A percentile compares a stretch with the other conserved stretches of the same genome.
Evolutionary conservation across 2,113 vertebrate species (phyloP).

Genomic region (Atherinomorus stipes): DNA sequence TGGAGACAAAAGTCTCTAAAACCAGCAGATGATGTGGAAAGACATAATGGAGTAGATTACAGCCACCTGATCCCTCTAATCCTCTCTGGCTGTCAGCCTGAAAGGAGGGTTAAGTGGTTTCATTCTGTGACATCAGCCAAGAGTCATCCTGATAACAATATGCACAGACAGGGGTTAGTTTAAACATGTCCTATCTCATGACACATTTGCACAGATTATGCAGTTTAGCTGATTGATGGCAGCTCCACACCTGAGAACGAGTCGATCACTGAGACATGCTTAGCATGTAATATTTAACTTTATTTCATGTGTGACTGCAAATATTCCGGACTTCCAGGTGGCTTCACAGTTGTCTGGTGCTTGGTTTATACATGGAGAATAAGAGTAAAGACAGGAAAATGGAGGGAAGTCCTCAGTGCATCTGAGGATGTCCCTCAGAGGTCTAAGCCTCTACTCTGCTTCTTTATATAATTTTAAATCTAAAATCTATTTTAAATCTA

Average conservation of each 20-base stretch:
- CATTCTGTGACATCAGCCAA: slow-evolving; percentile 66
- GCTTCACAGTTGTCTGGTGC: too few relatives aligned
- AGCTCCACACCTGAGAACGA: too few relatives aligned
- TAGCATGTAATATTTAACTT: too few relatives aligned
- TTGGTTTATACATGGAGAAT: too few relatives aligned
- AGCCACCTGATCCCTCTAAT: slow-evolving; percentile 73
- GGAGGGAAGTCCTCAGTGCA: too few relatives aligned
- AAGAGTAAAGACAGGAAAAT: too few relatives aligned
- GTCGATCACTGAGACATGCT: not conserved
- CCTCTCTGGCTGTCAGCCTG: slow-evolving; percentile 48
- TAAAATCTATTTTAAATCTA: too few relatives aligned
- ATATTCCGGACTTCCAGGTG: too few relatives aligned
- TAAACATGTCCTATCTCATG: slow-evolving; percentile 24
- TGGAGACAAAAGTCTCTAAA: slow-evolving; percentile 16
- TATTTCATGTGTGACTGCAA: too few relatives aligned
- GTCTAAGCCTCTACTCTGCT: too few relatives aligned
- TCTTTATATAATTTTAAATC: too few relatives aligned
- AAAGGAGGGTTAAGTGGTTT: slow-evolving; percentile 73
- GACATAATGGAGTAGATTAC: slow-evolving; percentile 55
- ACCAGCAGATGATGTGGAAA: slow-evolving; percentile 25
- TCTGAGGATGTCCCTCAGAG: too few relatives aligned
- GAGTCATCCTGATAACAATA: slow-evolving; percentile 52
- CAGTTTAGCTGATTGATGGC: not conserved
- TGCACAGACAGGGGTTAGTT: slow-evolving; percentile 12
- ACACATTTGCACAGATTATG: slow-evolving; percentile 23